A percentile compares a stretch with the other conserved stretches of the same genome.
phyloP scores from a whole-genome alignment of 2,797 vertebrate genomes.

The Myripristis jacobus region DNA sequence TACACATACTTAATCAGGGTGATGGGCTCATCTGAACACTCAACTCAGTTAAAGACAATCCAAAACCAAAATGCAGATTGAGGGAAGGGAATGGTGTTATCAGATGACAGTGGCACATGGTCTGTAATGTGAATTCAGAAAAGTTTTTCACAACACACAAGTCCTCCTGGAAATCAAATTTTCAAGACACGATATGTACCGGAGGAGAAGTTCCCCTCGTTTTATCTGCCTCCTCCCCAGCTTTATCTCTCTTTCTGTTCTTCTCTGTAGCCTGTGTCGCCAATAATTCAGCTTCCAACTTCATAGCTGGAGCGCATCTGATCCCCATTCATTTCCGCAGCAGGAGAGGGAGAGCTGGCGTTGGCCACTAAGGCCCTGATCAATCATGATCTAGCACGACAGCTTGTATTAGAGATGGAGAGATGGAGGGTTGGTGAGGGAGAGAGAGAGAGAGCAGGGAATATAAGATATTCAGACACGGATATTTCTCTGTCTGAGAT shows the following conservation, averaged over 20 bases:
- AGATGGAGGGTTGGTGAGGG: conserved; percentile 64
- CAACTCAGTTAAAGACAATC: not conserved
- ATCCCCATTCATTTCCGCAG: conserved; percentile 75
- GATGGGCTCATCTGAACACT: not conserved
- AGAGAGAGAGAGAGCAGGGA: conserved; percentile 46
- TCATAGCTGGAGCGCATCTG: conserved; percentile 67
- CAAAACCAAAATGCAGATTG: not conserved
- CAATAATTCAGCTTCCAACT: conserved; percentile 74
- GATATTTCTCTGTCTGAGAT: conserved; percentile 75
- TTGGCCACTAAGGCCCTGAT: conserved; percentile 78
- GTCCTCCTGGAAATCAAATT: conserved; percentile 51
- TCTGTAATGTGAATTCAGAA: conserved; percentile 4
- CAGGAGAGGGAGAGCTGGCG: conserved; percentile 70
- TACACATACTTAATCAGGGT: not conserved
- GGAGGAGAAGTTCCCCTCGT: conserved; percentile 35
- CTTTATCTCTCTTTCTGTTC: conserved; percentile 50
- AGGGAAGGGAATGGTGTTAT: not conserved
- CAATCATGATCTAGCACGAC: conserved; percentile 80
- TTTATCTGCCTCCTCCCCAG: conserved; percentile 50
- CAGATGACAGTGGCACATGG: not conserved
- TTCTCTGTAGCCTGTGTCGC: conserved; percentile 47
- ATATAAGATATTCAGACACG: conserved; percentile 74
- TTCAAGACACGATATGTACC: conserved; percentile 30
- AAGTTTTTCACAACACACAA: conserved; percentile 14
- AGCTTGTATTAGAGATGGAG: conserved; percentile 75